These are phyloP conservation scores for Cosmia trapezina DNA, from an alignment of 2,888 invertebrate species.

Conservation along the genomic window DNA sequence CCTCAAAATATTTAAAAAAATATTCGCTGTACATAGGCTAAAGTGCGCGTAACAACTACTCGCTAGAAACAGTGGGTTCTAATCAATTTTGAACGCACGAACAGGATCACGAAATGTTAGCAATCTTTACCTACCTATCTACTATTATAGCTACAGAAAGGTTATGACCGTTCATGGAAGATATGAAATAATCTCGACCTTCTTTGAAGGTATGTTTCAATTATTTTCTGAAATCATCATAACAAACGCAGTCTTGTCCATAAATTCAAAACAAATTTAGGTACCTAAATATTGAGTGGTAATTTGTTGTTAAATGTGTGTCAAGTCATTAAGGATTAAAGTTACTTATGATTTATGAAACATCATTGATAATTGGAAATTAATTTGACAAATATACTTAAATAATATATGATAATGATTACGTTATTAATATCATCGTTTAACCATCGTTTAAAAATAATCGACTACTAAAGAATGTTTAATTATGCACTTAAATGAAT, in stretches of 20 bases:
- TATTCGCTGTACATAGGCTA: slow-evolving; percentile 6
- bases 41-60: slow-evolving; percentile 40
- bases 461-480: not conserved
- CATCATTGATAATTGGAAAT: slow-evolving; percentile 4
- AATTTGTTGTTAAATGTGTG: slow-evolving; percentile 7
- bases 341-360: slow-evolving; percentile 18
- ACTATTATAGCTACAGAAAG: slow-evolving; percentile 33
- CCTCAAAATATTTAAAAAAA: not conserved
- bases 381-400: slow-evolving; percentile 5
- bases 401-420: not conserved
- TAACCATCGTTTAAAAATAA: not conserved
- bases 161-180: slow-evolving; percentile 21
- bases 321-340: slow-evolving; percentile 16
- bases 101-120: slow-evolving; percentile 38
- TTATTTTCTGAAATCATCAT: not conserved
- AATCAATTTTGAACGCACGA: slow-evolving; percentile 62
- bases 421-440: not conserved
- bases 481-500: no score
- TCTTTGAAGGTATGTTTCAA: not conserved
- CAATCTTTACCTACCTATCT: slow-evolving; percentile 34
- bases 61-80: slow-evolving; percentile 37
- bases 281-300: not conserved
- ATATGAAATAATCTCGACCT: slow-evolving; percentile 16
- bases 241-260: not conserved
- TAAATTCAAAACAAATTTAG: not conserved